A percentile compares a stretch with the other conserved stretches of the same genome.
These are phyloP conservation scores for Eumeta japonica DNA, from an alignment of 1,140 invertebrate genomes.

Conservation along the genomic window DNA sequence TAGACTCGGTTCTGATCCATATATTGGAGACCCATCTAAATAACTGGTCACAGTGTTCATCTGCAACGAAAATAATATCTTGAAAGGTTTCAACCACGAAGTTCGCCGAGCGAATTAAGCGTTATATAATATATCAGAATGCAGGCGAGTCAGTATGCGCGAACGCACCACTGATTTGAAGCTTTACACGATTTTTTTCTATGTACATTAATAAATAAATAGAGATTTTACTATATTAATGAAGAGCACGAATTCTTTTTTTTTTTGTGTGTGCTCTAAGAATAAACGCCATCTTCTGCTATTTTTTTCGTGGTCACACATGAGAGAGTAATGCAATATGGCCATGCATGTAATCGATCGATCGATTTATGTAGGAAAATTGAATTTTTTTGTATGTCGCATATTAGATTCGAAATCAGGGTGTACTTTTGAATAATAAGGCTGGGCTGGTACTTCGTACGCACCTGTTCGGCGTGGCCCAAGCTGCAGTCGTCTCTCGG, in stretches of 20 bases:
- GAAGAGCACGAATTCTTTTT: neutral
- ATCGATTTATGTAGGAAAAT: neutral
- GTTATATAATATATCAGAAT: neutral
- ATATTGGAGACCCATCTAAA: slow-evolving; percentile 68
- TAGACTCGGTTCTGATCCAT: slow-evolving; percentile 56
- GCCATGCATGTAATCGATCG: neutral
- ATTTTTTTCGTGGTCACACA: neutral
- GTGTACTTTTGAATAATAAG: slow-evolving; percentile 16
- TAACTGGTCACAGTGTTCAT: slow-evolving; percentile 70
- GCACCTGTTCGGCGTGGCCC: slow-evolving; percentile 75
- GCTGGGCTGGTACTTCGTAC: neutral
- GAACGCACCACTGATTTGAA: no score
- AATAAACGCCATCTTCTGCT: neutral
- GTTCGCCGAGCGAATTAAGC: neutral
- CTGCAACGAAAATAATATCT: slow-evolving; percentile 38
- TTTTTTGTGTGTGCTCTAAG: neutral
- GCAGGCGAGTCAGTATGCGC: no score
- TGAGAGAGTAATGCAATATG: no score
- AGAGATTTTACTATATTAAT: neutral
- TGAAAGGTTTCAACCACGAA: neutral
- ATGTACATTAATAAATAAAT: neutral
- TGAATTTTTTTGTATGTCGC: neutral
- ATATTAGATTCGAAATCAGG: neutral
- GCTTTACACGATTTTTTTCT: no score
- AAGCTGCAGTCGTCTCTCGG: slow-evolving; percentile 70